These are phyloP conservation scores for Leptinotarsa tumamoca DNA, from an alignment of 2,888 invertebrate species.

Conservation along the genomic window DNA sequence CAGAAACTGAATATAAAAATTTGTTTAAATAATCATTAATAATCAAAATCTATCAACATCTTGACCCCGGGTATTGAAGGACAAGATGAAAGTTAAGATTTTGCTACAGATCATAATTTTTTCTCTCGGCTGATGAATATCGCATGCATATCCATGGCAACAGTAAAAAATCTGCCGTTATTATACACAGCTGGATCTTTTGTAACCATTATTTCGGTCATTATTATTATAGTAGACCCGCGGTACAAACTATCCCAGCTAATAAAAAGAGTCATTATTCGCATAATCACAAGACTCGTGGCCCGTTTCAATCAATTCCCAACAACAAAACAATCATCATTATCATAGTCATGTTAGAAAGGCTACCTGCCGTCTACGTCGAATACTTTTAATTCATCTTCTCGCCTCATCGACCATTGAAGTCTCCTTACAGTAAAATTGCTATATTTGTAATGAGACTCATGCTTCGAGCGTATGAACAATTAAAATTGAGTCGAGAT, in stretches of 20 bases:
- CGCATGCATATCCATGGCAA: too few relatives aligned
- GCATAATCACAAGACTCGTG: conserved; percentile 13
- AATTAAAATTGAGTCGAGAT: conserved; percentile 38
- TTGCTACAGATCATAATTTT: too few relatives aligned
- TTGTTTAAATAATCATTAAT: too few relatives aligned
- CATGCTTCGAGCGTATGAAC: conserved; percentile 35
- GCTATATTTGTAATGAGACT: conserved; percentile 39
- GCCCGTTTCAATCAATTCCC: conserved; percentile 12
- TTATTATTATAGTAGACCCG: background rate
- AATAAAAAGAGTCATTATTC: conserved; percentile 21
- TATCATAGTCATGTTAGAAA: conserved; percentile 37
- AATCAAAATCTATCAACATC: too few relatives aligned
- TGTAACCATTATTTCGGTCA: background rate
- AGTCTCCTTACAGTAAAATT: conserved; percentile 33
- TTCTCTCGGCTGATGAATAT: too few relatives aligned
- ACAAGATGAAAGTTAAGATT: too few relatives aligned
- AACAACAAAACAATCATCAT: conserved; percentile 28
- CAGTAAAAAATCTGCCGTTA: too few relatives aligned
- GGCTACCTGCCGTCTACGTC: conserved; percentile 26
- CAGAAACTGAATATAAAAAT: too few relatives aligned
- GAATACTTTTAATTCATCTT: conserved; percentile 28
- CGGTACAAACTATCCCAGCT: background rate
- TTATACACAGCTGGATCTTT: too few relatives aligned
- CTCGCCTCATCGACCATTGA: conserved; percentile 41
- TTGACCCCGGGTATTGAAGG: too few relatives aligned